A percentile compares a stretch with the other conserved stretches of the same genome.
These are phyloP conservation scores for Planococcus citri DNA, from an alignment of 1,140 invertebrate species.

Conservation along the genomic window DNA sequence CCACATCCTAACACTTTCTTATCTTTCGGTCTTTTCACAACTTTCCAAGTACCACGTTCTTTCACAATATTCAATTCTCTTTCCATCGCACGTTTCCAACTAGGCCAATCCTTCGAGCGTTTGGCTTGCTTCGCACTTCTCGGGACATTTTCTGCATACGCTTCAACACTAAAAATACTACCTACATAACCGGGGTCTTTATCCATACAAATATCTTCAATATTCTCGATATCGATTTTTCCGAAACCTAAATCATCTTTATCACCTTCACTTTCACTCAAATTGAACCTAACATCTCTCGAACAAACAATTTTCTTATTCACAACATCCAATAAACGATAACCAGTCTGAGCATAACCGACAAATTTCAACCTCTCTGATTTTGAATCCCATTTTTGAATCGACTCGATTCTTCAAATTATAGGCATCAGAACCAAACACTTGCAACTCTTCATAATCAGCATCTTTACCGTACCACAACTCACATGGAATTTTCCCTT, in stretches of 20 bases:
- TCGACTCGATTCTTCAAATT: slow-evolving; percentile 31
- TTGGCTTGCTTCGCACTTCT: slow-evolving; percentile 10
- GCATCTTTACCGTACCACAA: slow-evolving; percentile 29
- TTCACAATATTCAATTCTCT: slow-evolving; percentile 32
- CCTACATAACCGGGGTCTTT: neutral
- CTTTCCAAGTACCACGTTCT: slow-evolving; percentile 33
- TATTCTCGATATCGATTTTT: neutral
- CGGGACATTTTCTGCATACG: neutral
- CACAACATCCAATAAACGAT: slow-evolving; percentile 16
- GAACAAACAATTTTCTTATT: neutral
- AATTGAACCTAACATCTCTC: slow-evolving; percentile 15
- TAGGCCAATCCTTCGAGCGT: neutral
- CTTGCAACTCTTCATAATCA: slow-evolving; percentile 31
- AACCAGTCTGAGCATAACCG: slow-evolving; percentile 28
- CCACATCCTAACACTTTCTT: no score
- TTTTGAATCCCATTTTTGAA: slow-evolving; percentile 33
- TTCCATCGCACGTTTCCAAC: slow-evolving; percentile 33
- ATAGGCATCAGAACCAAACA: slow-evolving; percentile 35
- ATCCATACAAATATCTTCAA: neutral
- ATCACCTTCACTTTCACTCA: neutral
- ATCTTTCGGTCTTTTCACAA: slow-evolving; percentile 30
- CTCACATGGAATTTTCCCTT: slow-evolving; percentile 28
- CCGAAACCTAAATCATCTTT: neutral
- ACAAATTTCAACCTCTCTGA: slow-evolving; percentile 26
- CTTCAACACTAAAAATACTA: neutral